Evolutionary conservation across 2,797 vertebrate species (phyloP).

Genomic region (Helicolenus hilgendorfi): DNA sequence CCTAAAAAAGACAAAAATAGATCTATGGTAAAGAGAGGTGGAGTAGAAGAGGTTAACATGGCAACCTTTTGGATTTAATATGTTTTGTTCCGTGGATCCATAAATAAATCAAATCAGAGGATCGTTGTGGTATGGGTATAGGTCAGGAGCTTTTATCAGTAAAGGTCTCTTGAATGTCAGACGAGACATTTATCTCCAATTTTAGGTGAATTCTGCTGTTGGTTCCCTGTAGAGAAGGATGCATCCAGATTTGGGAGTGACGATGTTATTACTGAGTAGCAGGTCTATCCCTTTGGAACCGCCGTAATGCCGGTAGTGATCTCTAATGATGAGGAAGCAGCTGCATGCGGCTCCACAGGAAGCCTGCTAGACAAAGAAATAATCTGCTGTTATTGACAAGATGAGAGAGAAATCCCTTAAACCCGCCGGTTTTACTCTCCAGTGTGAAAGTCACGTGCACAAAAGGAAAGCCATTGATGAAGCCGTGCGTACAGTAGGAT

Average conservation of each 20-base stretch:
- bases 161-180: conserved; percentile 34
- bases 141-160: conserved; percentile 3
- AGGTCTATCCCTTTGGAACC: conserved; percentile 45
- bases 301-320: conserved; percentile 29
- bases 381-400: conserved; percentile 77
- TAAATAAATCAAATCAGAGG: conserved; percentile 5
- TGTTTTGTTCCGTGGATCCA: not conserved
- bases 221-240: not conserved
- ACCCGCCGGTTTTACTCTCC: conserved; percentile 33
- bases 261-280: conserved; percentile 39
- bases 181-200: not conserved
- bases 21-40: no score
- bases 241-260: conserved; percentile 33
- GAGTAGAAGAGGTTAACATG: not conserved
- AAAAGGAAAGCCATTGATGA: conserved; percentile 32
- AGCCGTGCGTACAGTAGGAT: conserved; percentile 1
- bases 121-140: not conserved
- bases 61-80: conserved; percentile 5
- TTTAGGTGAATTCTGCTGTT: not conserved
- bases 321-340: conserved; percentile 59
- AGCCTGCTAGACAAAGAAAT: conserved; percentile 60
- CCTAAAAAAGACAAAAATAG: no score
- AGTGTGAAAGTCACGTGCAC: conserved; percentile 40
- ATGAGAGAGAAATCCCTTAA: conserved; percentile 76
- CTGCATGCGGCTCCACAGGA: conserved; percentile 38